phyloP scores from a whole-genome alignment of 2,113 vertebrate genomes.

The Rhinoptilus africanus region DNA sequence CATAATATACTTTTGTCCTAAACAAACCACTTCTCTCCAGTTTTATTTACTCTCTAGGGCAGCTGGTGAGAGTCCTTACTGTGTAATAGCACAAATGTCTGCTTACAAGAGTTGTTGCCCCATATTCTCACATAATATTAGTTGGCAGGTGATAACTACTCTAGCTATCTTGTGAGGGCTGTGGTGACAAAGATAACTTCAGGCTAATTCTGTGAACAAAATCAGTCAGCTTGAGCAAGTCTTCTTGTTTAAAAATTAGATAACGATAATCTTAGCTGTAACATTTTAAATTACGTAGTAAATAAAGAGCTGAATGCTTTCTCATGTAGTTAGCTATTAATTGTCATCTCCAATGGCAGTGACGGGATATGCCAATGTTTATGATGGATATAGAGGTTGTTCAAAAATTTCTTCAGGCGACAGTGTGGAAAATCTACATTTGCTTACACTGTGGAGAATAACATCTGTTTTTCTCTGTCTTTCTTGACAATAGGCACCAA shows the following conservation, averaged over 20 bases:
- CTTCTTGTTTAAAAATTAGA: slow-evolving; percentile 35
- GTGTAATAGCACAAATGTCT: neutral
- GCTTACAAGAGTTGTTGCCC: neutral
- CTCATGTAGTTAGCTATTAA: slow-evolving; percentile 37
- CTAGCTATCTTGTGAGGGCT: neutral
- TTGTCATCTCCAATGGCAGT: slow-evolving; percentile 30
- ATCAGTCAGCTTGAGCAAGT: neutral
- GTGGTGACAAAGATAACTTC: slow-evolving; percentile 15
- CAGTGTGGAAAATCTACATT: slow-evolving; percentile 54
- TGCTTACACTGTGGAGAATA: neutral
- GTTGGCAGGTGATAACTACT: slow-evolving; percentile 2
- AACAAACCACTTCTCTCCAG: neutral
- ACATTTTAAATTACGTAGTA: slow-evolving; percentile 38
- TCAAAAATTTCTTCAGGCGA: slow-evolving; percentile 33
- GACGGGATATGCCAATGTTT: neutral
- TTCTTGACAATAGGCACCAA: slow-evolving; percentile 9
- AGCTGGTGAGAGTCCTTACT: neutral
- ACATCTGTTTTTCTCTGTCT: slow-evolving; percentile 8
- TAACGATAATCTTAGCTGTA: slow-evolving; percentile 17
- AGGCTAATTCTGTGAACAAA: slow-evolving; percentile 17
- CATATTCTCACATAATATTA: neutral
- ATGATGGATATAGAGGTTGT: slow-evolving; percentile 38
- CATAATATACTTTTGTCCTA: neutral
- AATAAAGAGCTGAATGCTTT: slow-evolving; percentile 21
- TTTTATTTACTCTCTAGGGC: neutral